These are phyloP conservation scores for Romanogobio albipinnatus DNA, from an alignment of 2,113 vertebrate genomes.

Conservation along the genomic window DNA sequence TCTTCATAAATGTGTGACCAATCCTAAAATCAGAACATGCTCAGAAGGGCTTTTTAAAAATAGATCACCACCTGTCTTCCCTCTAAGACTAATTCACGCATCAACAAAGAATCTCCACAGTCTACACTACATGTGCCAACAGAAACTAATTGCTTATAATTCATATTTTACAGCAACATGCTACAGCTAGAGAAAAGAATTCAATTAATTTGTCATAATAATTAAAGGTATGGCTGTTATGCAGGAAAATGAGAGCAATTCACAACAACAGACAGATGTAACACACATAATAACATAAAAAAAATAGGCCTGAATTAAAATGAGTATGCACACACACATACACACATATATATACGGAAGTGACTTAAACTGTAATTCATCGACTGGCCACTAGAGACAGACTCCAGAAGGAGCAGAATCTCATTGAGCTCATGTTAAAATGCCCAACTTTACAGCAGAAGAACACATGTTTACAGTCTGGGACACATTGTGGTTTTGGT, in stretches of 20 bases:
- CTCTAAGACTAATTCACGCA: background rate
- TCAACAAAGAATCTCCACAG: background rate
- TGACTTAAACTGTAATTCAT: too few relatives aligned
- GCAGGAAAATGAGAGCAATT: background rate
- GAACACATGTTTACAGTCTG: too few relatives aligned
- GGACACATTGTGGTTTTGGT: too few relatives aligned
- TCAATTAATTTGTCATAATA: background rate
- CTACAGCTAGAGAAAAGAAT: background rate
- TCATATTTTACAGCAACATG: conserved; percentile 16
- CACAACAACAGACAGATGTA: background rate
- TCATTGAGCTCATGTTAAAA: too few relatives aligned
- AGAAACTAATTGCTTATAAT: conserved; percentile 4
- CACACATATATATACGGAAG: too few relatives aligned
- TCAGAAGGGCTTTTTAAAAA: conserved; percentile 39
- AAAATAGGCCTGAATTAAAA: too few relatives aligned
- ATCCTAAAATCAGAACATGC: conserved; percentile 19
- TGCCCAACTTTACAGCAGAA: too few relatives aligned
- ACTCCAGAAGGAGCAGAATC: too few relatives aligned
- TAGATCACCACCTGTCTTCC: conserved; percentile 32
- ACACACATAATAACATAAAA: too few relatives aligned
- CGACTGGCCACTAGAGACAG: too few relatives aligned
- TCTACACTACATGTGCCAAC: background rate
- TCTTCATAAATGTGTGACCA: conserved; percentile 15
- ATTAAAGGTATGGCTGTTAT: background rate
- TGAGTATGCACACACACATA: too few relatives aligned